Percentiles rank a stretch among this genome's conserved stretches.
Conservation (phyloP, 1,140 invertebrate genomes). For the Phymastichus coffea region DNA sequence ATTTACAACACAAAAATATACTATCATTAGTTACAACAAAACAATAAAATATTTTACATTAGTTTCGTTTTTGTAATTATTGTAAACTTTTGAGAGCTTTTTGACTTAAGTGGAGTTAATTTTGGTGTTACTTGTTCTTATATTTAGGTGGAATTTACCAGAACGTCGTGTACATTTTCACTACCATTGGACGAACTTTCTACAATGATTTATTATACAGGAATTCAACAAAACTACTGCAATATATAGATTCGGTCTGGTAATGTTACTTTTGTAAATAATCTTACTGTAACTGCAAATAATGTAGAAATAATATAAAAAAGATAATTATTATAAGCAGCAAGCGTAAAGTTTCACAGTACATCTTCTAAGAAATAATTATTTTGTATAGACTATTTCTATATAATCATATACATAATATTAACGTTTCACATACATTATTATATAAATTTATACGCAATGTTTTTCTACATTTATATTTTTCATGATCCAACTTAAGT, state of each 20-base stretch:
- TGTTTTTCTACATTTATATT: neutral
- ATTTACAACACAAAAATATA: conserved; percentile 45
- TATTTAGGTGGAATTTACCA: neutral
- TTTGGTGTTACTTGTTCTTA: conserved; percentile 24
- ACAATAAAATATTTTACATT: conserved; percentile 31
- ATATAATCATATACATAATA: conserved; percentile 3
- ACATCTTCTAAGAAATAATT: conserved; percentile 6
- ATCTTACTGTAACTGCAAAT: neutral
- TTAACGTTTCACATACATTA: neutral
- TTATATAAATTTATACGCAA: conserved; percentile 10
- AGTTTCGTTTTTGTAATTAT: neutral
- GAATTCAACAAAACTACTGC: neutral
- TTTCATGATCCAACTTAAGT: neutral
- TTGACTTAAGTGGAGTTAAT: conserved; percentile 9
- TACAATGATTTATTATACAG: conserved; percentile 17
- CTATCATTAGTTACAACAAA: conserved; percentile 39
- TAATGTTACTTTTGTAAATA: conserved; percentile 4
- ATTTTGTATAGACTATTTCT: neutral
- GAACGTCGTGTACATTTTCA: conserved; percentile 2
- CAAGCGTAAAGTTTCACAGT: conserved; percentile 4
- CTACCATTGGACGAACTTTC: conserved; percentile 6
- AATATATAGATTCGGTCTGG: conserved; percentile 6
- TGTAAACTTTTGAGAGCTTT: conserved; percentile 13
- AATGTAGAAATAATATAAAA: conserved; percentile 1
- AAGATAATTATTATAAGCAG: conserved; percentile 9